These are phyloP conservation scores for Polydesmus complanatus DNA, from an alignment of 2,888 invertebrate species.

Conservation along the genomic window DNA sequence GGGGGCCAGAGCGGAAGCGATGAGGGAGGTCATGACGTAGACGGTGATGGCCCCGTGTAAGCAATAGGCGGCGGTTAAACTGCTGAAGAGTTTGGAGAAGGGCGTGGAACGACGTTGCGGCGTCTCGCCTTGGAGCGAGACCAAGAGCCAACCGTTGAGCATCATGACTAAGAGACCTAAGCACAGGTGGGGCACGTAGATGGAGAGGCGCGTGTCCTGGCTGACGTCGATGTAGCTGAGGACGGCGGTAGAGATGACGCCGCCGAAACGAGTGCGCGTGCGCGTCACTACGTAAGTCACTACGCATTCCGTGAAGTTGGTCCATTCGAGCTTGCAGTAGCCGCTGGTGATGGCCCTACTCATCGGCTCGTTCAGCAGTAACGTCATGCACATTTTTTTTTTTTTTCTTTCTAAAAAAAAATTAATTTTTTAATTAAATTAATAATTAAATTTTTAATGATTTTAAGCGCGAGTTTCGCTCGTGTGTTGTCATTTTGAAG, in stretches of 20 bases:
- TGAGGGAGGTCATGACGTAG: constrained; percentile 14
- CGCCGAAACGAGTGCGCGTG: constrained; percentile 6
- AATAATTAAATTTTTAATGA: too few species aligned
- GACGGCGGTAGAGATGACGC: constrained; percentile 13
- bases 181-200: constrained; percentile 12
- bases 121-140: constrained; percentile 9
- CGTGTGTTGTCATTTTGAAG: too few species aligned
- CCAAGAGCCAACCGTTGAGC: constrained; percentile 14
- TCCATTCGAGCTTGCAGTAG: constrained; percentile 9
- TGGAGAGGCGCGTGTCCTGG: constrained; percentile 10
- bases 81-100: constrained; percentile 1
- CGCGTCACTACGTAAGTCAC: constrained; percentile 13
- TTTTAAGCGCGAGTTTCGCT: too few species aligned
- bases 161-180: constrained; percentile 12
- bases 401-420: too few species aligned
- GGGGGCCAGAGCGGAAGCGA: constrained; percentile 8
- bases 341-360: constrained; percentile 10
- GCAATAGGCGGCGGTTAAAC: constrained; percentile 7
- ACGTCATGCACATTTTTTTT: constrained; percentile 14
- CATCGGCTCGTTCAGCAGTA: constrained; percentile 13
- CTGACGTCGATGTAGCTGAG: constrained; percentile 12
- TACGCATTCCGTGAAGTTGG: constrained; percentile 15
- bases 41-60: constrained; percentile 14
- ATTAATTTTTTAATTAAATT: too few species aligned
- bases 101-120: neutral